Evolutionary conservation across 2,113 vertebrate genomes (phyloP).

Genomic region (Corydoras sp.): DNA sequence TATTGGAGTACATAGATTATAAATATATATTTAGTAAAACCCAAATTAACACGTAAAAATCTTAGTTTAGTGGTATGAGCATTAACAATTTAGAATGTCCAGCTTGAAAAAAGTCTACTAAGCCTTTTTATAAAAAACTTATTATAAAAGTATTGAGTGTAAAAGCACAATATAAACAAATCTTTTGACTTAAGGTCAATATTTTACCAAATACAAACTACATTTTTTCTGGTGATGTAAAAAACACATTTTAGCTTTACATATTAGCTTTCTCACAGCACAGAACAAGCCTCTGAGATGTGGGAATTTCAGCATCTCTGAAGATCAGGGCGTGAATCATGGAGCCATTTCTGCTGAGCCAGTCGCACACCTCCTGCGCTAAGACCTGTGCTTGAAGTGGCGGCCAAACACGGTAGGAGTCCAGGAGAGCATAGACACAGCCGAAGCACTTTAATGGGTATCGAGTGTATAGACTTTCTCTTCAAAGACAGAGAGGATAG

Average conservation of each 20-base stretch:
- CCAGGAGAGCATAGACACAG: constrained; percentile 11
- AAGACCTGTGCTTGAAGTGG: constrained; percentile 24
- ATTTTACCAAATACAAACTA: no score
- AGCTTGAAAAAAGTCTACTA: no score
- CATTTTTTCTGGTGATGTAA: no score
- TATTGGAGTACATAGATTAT: no score
- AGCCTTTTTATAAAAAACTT: no score
- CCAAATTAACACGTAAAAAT: no score
- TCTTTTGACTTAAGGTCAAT: no score
- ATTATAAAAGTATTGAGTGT: no score
- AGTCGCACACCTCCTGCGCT: constrained; percentile 29
- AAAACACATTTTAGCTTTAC: neutral
- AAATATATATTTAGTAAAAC: no score
- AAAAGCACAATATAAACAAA: no score
- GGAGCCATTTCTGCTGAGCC: constrained; percentile 10
- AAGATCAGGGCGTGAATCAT: constrained; percentile 8
- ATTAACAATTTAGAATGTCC: no score
- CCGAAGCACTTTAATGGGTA: neutral
- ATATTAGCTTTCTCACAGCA: neutral
- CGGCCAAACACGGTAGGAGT: constrained; percentile 26
- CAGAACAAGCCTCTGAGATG: neutral
- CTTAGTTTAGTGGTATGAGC: no score
- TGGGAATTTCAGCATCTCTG: constrained; percentile 15
- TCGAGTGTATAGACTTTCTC: constrained; percentile 21
- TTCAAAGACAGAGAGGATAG: constrained; percentile 26